Conservation (phyloP, 53 echinoderm and acorn worm genomes). For the Crossaster papposus region DNA sequence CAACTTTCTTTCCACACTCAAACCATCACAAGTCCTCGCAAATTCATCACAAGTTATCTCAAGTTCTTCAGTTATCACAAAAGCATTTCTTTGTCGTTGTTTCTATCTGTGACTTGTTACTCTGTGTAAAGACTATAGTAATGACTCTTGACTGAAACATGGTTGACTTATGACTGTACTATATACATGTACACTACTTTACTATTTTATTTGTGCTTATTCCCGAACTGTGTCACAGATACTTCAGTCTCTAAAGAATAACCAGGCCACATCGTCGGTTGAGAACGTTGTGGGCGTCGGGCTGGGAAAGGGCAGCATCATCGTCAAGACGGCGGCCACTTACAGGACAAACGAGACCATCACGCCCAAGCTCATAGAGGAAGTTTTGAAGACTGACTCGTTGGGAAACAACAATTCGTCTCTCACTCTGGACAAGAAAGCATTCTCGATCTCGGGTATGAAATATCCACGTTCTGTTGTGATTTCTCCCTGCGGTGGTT, state of each 20-base stretch:
- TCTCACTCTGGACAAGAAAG: neutral
- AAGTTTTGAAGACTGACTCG: neutral
- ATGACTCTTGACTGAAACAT: no score
- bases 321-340: slow-evolving; percentile 15
- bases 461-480: neutral
- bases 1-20: neutral
- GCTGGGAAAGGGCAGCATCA: slow-evolving; percentile 21
- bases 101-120: no score
- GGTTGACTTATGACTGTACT: no score
- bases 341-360: slow-evolving; percentile 11
- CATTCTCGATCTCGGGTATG: neutral
- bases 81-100: no score
- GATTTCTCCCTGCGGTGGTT: no score
- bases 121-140: no score
- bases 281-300: slow-evolving; percentile 18
- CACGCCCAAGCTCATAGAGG: neutral
- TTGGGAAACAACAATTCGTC: neutral
- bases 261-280: neutral
- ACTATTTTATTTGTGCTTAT: neutral
- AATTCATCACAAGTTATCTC: neutral
- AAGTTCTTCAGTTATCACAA: neutral
- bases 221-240: slow-evolving; percentile 6
- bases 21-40: neutral
- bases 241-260: neutral
- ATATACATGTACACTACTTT: neutral